phyloP scores from a whole-genome alignment of 1,140 invertebrate species.

The Amyelois transitella region DNA sequence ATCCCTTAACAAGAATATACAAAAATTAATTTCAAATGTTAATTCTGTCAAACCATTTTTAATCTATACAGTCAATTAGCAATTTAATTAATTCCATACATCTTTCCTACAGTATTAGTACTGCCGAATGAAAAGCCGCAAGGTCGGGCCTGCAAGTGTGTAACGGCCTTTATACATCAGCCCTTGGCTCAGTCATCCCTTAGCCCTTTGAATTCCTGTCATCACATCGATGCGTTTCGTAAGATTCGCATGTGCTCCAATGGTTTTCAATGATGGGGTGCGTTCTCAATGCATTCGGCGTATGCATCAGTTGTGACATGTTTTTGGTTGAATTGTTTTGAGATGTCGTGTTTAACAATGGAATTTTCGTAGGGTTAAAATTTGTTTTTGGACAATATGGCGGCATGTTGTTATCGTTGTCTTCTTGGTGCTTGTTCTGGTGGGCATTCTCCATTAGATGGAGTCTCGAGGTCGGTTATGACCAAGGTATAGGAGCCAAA shows the following conservation, averaged over 20 bases:
- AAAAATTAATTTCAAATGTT: no score
- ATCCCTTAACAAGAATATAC: no score
- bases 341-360: background rate
- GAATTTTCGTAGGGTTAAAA: background rate
- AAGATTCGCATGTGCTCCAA: background rate
- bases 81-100: background rate
- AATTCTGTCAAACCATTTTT: no score
- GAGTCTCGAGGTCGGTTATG: no score
- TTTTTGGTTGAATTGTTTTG: background rate
- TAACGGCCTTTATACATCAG: no score
- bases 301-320: background rate
- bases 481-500: no score
- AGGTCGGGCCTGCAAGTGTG: background rate
- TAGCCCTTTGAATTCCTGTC: background rate
- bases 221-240: background rate
- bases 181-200: no score
- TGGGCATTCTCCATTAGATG: no score
- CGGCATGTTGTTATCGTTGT: no score
- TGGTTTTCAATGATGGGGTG: background rate
- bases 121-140: background rate
- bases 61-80: no score
- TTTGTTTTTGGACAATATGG: no score
- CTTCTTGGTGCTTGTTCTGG: no score
- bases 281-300: background rate
- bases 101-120: background rate